Percentiles rank a stretch among this genome's conserved stretches.
Conservation (phyloP, 2,797 vertebrate genomes). For the Phrynocephalus guinanensis region DNA sequence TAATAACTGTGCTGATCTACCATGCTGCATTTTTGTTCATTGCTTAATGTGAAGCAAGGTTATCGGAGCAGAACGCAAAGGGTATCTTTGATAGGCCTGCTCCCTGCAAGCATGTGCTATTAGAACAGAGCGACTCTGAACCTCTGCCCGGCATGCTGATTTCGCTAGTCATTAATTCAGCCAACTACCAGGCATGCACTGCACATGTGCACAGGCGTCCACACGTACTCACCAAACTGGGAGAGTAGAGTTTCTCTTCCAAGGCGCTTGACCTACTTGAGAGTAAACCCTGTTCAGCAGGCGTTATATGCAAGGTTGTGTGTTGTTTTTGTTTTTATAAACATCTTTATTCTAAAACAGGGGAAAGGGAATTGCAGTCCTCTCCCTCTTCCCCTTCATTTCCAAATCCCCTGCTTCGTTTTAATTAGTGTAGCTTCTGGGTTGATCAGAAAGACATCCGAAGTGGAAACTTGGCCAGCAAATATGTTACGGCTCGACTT, state of each 20-base stretch:
- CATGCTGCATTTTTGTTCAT: background rate
- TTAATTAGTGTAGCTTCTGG: conserved; percentile 1
- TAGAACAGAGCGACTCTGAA: background rate
- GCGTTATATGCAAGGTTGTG: too few relatives aligned
- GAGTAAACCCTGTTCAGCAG: too few relatives aligned
- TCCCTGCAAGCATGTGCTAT: background rate
- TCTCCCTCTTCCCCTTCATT: background rate
- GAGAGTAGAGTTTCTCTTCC: too few relatives aligned
- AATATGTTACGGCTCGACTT: background rate
- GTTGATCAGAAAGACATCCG: conserved; percentile 5
- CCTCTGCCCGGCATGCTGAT: background rate
- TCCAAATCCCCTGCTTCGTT: background rate
- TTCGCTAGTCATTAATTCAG: background rate
- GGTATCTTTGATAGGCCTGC: background rate
- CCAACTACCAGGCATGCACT: background rate
- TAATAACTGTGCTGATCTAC: background rate
- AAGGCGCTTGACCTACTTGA: too few relatives aligned
- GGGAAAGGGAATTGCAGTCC: background rate
- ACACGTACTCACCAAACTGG: too few relatives aligned
- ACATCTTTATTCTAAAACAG: background rate
- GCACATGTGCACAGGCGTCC: too few relatives aligned
- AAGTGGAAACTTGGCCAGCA: background rate
- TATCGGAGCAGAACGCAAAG: background rate
- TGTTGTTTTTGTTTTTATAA: too few relatives aligned
- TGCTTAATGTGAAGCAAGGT: background rate